Percentiles rank a stretch among this genome's conserved stretches.
These are phyloP conservation scores for Haliclona indistincta DNA, from an alignment of 37 sponge, comb jelly and placozoan species.

Conservation along the genomic window DNA sequence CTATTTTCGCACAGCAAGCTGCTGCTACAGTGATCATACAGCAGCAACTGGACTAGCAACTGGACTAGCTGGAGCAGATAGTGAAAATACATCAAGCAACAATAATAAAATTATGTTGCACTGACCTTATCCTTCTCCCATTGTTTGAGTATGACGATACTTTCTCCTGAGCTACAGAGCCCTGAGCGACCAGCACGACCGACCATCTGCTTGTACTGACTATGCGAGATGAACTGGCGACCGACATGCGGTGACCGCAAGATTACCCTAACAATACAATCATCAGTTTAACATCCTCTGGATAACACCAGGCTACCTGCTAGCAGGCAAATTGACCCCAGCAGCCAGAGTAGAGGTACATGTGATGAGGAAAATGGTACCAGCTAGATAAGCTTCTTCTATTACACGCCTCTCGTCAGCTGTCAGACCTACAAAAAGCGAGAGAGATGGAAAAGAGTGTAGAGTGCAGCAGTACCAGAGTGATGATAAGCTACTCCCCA, in stretches of 20 bases:
- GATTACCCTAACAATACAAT: conserved; percentile 70
- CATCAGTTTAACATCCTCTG: background rate
- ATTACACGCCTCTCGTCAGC: conserved; percentile 85
- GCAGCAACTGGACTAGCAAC: too few relatives aligned
- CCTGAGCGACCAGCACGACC: conserved; percentile 97
- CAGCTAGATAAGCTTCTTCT: conserved; percentile 80
- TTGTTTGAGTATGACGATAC: conserved; percentile 64
- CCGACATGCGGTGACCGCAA: conserved; percentile 89
- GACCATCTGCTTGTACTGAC: conserved; percentile 94
- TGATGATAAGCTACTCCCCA: conserved; percentile 94
- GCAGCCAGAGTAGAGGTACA: conserved; percentile 97
- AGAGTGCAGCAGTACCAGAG: conserved; percentile 33
- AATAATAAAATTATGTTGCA: too few relatives aligned
- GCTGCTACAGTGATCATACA: conserved; percentile 69
- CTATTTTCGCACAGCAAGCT: conserved; percentile 34
- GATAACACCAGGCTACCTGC: conserved; percentile 37
- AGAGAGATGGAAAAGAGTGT: background rate
- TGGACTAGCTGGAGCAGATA: too few relatives aligned
- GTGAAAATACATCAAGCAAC: too few relatives aligned
- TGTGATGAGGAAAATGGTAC: conserved; percentile 71
- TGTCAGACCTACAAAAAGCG: conserved; percentile 84
- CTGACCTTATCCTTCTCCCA: conserved; percentile 57
- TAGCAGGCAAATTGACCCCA: conserved; percentile 96
- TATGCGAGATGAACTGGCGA: conserved; percentile 59
- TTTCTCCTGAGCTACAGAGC: conserved; percentile 70